These are phyloP conservation scores for Glyptemys insculpta DNA, from an alignment of 2,797 vertebrate genomes.

Conservation along the genomic window DNA sequence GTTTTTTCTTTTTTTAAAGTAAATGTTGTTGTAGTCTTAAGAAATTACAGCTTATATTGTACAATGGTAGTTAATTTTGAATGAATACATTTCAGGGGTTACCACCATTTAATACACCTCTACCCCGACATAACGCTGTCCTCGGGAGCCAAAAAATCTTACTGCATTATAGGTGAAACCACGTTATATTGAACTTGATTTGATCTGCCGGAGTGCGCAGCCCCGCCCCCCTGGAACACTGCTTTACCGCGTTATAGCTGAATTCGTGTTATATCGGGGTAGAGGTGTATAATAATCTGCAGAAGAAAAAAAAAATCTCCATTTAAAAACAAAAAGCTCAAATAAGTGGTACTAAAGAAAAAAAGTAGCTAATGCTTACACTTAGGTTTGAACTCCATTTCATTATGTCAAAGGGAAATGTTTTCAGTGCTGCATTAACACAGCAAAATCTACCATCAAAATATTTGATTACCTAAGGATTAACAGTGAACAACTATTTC, in stretches of 20 bases:
- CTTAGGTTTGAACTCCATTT: conserved; percentile 47
- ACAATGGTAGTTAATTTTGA: neutral
- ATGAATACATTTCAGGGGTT: conserved; percentile 43
- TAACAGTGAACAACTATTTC: neutral
- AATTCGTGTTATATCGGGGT: no score
- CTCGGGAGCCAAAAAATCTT: no score
- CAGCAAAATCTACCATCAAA: neutral
- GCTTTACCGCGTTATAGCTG: no score
- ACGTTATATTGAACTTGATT: no score
- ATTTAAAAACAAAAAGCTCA: conserved; percentile 15
- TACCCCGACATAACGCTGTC: no score
- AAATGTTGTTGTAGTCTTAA: conserved; percentile 23
- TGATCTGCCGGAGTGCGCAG: no score
- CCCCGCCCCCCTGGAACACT: no score
- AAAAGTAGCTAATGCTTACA: conserved; percentile 34
- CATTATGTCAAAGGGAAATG: conserved; percentile 41
- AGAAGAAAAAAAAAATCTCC: conserved; percentile 4
- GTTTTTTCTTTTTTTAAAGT: conserved; percentile 9
- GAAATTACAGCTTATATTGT: neutral
- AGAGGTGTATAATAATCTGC: neutral
- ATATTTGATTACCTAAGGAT: neutral
- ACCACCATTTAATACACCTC: neutral
- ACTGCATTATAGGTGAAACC: no score
- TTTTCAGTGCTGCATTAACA: conserved; percentile 35
- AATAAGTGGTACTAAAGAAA: neutral